phyloP scores from a whole-genome alignment of 2,797 vertebrate species.

The Gymnoscopelus microlampas region DNA sequence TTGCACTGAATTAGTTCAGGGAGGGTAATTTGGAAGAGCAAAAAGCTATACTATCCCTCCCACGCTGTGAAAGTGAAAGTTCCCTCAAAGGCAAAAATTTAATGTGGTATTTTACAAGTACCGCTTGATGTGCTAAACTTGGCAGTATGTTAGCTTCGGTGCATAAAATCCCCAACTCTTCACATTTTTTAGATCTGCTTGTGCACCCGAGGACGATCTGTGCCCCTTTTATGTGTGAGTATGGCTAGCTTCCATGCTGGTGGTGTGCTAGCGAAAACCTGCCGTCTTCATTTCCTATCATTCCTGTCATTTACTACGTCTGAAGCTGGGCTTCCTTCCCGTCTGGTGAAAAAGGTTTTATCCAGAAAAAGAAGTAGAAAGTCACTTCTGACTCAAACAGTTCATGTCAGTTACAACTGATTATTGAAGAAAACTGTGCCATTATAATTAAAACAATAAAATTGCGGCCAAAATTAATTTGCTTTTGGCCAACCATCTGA shows the following conservation, averaged over 20 bases:
- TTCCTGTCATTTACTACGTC: conserved; percentile 38
- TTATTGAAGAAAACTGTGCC: too few relatives aligned
- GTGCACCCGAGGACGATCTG: conserved; percentile 93
- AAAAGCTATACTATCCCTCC: neutral
- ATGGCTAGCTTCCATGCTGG: conserved; percentile 84
- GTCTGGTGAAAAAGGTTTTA: conserved; percentile 59
- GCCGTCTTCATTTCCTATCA: conserved; percentile 42
- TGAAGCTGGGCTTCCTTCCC: conserved; percentile 42
- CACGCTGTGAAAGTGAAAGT: conserved; percentile 1
- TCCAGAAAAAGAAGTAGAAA: conserved; percentile 53
- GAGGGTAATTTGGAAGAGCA: neutral
- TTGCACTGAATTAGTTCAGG: conserved; percentile 1
- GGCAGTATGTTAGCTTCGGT: conserved; percentile 85
- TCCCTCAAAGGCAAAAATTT: conserved; percentile 6
- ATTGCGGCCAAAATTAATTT: too few relatives aligned
- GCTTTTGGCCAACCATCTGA: too few relatives aligned
- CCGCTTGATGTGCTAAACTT: conserved; percentile 81
- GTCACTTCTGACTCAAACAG: too few relatives aligned
- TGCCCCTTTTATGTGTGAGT: conserved; percentile 99
- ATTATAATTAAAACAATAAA: too few relatives aligned
- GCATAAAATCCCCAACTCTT: conserved; percentile 89
- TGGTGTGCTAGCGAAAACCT: conserved; percentile 46
- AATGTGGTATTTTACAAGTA: conserved; percentile 50
- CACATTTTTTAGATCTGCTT: conserved; percentile 98
- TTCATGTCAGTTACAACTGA: too few relatives aligned